These are phyloP conservation scores for Myripristis murdjan DNA, from an alignment of 2,797 vertebrate species.

Conservation along the genomic window DNA sequence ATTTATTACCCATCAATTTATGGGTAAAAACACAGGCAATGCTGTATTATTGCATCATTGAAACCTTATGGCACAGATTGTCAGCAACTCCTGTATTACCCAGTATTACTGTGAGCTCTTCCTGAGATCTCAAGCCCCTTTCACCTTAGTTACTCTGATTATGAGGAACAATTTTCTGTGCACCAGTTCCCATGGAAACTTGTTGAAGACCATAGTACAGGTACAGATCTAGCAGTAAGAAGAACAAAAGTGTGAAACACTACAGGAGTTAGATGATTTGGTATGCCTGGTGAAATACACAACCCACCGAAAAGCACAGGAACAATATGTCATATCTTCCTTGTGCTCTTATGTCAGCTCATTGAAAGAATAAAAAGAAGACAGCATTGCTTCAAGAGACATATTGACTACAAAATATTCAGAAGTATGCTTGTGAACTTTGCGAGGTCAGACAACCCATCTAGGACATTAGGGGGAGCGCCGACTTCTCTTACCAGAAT, in stretches of 20 bases:
- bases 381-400: slow-evolving; percentile 26
- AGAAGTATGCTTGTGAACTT: slow-evolving; percentile 58
- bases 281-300: slow-evolving; percentile 30
- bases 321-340: slow-evolving; percentile 11
- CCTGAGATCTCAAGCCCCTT: slow-evolving; percentile 51
- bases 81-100: slow-evolving; percentile 39
- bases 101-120: slow-evolving; percentile 34
- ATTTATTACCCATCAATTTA: slow-evolving; percentile 60
- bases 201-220: slow-evolving; percentile 51
- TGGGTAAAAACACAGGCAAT: slow-evolving; percentile 38
- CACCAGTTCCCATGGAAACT: slow-evolving; percentile 78
- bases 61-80: slow-evolving; percentile 40
- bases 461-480: slow-evolving; percentile 62
- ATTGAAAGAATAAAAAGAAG: slow-evolving; percentile 20
- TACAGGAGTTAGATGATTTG: slow-evolving; percentile 23
- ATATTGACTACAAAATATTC: slow-evolving; percentile 49
- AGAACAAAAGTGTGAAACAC: slow-evolving; percentile 35
- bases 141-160: slow-evolving; percentile 64
- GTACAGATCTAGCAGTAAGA: slow-evolving; percentile 29
- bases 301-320: slow-evolving; percentile 34
- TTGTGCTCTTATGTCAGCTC: slow-evolving; percentile 21
- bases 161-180: slow-evolving; percentile 72
- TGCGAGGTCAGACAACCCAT: slow-evolving; percentile 67
- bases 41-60: slow-evolving; percentile 43
- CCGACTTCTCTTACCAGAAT: slow-evolving; percentile 67